phyloP scores from a whole-genome alignment of 2,113 vertebrate species.

The Dendrocopos noguchii region DNA sequence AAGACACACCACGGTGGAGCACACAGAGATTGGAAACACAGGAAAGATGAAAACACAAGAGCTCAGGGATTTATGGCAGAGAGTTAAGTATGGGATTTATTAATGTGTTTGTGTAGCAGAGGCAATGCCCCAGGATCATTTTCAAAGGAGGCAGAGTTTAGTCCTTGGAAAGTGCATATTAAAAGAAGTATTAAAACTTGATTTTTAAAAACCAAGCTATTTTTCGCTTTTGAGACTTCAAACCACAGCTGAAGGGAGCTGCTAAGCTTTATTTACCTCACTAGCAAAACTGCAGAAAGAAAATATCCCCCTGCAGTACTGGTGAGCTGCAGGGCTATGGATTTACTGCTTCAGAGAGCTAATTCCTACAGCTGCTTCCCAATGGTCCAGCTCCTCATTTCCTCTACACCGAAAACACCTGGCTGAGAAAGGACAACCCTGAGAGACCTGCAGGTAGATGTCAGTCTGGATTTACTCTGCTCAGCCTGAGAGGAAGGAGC shows the following conservation, averaged over 20 bases:
- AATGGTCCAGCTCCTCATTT: conserved; percentile 5
- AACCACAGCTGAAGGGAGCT: background rate
- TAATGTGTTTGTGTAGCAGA: conserved; percentile 46
- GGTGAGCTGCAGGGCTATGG: background rate
- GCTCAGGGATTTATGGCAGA: background rate
- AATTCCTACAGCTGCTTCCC: conserved; percentile 53
- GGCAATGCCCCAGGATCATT: conserved; percentile 44
- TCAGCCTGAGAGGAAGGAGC: background rate
- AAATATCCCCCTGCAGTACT: background rate
- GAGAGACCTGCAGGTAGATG: background rate
- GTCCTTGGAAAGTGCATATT: conserved; percentile 40
- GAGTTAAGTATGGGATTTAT: conserved; percentile 43
- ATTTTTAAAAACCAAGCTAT: background rate
- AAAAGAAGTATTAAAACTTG: conserved; percentile 22
- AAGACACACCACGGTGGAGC: background rate
- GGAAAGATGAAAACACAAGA: conserved; percentile 4
- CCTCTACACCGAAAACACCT: background rate
- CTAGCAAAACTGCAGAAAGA: background rate
- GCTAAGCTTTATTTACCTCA: background rate
- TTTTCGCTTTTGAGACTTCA: background rate
- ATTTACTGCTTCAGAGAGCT: conserved; percentile 5
- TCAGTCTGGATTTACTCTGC: background rate
- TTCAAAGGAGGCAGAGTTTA: conserved; percentile 49
- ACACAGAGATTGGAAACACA: background rate
- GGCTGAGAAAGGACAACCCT: background rate